Evolutionary conservation across 64 coral and sea anemone species (phyloP), one percentile per base, ranked within the genome.

Genomic region (Acropora yongei): DNA sequence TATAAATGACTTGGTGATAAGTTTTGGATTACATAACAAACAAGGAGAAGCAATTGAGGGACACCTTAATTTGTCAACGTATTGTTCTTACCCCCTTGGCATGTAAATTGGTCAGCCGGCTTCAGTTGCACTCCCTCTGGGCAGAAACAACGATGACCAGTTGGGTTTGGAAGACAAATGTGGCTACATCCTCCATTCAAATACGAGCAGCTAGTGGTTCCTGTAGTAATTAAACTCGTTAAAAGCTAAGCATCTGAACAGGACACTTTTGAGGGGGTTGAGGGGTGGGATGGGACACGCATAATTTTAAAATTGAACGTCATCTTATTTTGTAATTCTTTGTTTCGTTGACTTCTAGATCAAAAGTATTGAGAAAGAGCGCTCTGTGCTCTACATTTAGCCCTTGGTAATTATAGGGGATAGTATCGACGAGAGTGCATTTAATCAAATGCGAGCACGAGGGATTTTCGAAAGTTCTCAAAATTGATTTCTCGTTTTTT

Each of bases 181-280:
- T 93, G 76, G 50, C 91, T 93, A 30, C 91, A 93, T 49, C 83
- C 91, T 79, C 91, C 91, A 86, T 93, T 93, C 30, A 72, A 40
- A 12, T 87, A 44, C 11, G 74, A 58, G 78, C 91, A 93, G 43
- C 77, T 47, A 61, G 84, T 93, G 2, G 91, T 14, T 68, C 77
- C 91, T 93, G 61, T 6, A 40, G 50, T 46, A 53, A 49, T 19
- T 13, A 6, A 50, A 8, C 2, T 41, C 39, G 78, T 80, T 13
- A 80, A 10, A 8, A 44, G 40, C 20, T 75, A 71, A 71, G 67
- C 18, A n/a, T 71, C 67, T 71, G n/a, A 71, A 71, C 67, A 71
- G 19, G 67, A 63, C 6, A 10, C 67, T 71, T 39, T 71, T 3
- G 30, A 3, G 67, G 30, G 67, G n/a, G 67, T 3, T 20, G 30